Conservation (phyloP, 92 coral and sea anemone species). For the Bergia sp. region DNA sequence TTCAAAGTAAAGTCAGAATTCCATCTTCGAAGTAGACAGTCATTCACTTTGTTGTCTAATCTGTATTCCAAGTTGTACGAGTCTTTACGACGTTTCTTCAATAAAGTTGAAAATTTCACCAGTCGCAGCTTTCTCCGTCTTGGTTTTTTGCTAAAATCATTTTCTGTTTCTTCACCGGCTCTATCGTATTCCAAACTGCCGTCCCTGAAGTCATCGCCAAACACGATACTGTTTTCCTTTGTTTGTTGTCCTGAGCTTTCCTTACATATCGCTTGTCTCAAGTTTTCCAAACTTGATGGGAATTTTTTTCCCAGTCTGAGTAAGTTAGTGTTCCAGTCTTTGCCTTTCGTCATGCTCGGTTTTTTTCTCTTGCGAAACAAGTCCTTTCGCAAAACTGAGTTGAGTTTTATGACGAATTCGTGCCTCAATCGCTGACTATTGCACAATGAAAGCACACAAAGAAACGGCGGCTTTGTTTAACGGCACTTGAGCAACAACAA, state of each 20-base stretch:
- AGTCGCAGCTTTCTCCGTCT: too few species aligned
- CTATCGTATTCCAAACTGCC: neutral
- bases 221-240: neutral
- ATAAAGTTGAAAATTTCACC: neutral
- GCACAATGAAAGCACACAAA: too few species aligned
- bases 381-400: neutral
- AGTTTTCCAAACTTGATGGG: constrained; percentile 22
- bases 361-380: neutral
- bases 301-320: neutral
- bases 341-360: neutral
- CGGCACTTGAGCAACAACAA: too few species aligned
- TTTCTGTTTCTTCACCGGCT: neutral
- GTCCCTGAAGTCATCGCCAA: neutral
- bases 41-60: neutral
- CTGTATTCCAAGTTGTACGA: constrained; percentile 14
- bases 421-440: too few species aligned
- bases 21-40: neutral
- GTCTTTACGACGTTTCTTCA: neutral
- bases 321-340: neutral
- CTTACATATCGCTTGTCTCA: neutral
- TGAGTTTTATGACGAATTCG: too few species aligned
- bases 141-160: neutral
- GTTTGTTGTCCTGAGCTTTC: neutral
- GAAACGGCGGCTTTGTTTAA: too few species aligned
- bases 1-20: neutral